Evolutionary conservation across 2,888 invertebrate species (phyloP).

Genomic region (Bhutanitis thaidina): DNA sequence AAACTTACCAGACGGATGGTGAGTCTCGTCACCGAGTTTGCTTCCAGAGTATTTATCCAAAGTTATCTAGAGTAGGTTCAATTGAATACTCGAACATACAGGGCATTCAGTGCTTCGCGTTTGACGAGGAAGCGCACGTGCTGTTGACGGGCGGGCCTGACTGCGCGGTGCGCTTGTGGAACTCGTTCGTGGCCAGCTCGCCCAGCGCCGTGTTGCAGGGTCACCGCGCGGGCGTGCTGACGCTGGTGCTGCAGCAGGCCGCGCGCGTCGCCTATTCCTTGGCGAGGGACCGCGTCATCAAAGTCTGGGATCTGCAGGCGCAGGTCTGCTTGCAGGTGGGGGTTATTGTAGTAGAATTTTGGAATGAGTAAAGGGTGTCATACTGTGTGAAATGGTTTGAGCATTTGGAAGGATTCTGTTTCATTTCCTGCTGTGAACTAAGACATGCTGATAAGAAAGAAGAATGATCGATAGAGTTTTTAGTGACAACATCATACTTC

Average conservation of each 20-base stretch:
- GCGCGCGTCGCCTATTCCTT: conserved; percentile 85
- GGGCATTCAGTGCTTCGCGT: conserved; percentile 83
- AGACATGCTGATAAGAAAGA: no score
- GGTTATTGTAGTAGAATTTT: no score
- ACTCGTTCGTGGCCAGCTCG: conserved; percentile 86
- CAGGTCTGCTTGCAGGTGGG: conserved; percentile 83
- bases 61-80: no score
- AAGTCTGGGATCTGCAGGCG: conserved; percentile 87
- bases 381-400: no score
- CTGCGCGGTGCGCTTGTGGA: conserved; percentile 88
- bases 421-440: no score
- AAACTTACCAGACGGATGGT: no score
- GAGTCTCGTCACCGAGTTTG: no score
- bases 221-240: conserved; percentile 84
- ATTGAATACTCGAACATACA: conserved; percentile 28
- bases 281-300: conserved; percentile 84
- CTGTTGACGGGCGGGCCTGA: conserved; percentile 88
- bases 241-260: conserved; percentile 83
- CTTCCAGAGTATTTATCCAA: no score
- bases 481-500: no score
- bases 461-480: no score
- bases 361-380: no score
- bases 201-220: conserved; percentile 82
- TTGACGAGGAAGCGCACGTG: conserved; percentile 79
- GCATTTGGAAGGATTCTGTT: no score